These are phyloP conservation scores for Phlogophora meticulosa DNA, from an alignment of 2,888 invertebrate species.

Conservation along the genomic window DNA sequence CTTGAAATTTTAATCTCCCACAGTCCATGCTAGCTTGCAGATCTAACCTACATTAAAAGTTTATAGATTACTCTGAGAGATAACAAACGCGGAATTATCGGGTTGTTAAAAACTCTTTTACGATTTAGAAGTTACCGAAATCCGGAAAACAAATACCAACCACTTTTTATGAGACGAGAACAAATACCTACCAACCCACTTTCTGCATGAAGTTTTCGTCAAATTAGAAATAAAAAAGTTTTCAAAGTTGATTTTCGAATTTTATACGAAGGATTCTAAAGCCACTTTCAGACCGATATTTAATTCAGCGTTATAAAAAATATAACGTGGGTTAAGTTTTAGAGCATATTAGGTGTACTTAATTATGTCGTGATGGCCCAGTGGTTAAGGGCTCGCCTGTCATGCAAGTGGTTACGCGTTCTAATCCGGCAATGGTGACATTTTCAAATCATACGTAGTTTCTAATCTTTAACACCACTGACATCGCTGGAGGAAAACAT, in stretches of 20 bases:
- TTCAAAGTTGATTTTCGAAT: slow-evolving; percentile 9
- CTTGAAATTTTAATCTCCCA: slow-evolving; percentile 41
- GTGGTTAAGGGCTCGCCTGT: too few relatives aligned
- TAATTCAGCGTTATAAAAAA: background rate
- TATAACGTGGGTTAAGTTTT: background rate
- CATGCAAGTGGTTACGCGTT: too few relatives aligned
- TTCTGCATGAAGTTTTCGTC: slow-evolving; percentile 22
- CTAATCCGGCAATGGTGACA: too few relatives aligned
- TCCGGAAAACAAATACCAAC: slow-evolving; percentile 50
- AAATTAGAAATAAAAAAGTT: slow-evolving; percentile 36
- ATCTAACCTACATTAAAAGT: slow-evolving; percentile 38
- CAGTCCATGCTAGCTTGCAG: slow-evolving; percentile 20
- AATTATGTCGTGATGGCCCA: too few relatives aligned
- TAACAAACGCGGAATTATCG: slow-evolving; percentile 52
- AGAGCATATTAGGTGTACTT: too few relatives aligned
- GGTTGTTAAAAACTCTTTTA: slow-evolving; percentile 60
- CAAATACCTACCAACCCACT: slow-evolving; percentile 32
- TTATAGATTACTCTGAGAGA: slow-evolving; percentile 40
- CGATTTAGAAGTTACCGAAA: slow-evolving; percentile 45
- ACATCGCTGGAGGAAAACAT: too few relatives aligned
- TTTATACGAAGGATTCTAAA: slow-evolving; percentile 3
- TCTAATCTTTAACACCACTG: too few relatives aligned
- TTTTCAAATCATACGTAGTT: too few relatives aligned
- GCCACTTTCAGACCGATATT: background rate
- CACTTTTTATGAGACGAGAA: slow-evolving; percentile 40